Conservation (phyloP, 1,140 invertebrate species). For the Atta cephalotes region DNA sequence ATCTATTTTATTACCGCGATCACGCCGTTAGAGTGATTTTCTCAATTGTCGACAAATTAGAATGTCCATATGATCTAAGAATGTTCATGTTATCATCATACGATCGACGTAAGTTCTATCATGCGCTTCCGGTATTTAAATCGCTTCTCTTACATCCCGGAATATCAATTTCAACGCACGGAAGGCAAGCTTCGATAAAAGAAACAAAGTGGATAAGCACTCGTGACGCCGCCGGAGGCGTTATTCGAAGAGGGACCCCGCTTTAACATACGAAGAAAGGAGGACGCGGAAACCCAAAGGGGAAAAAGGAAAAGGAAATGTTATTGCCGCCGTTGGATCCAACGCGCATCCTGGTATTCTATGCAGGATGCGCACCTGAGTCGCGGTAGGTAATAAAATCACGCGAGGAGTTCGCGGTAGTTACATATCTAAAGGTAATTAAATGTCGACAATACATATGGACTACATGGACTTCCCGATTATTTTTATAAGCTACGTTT, state of each 20-base stretch:
- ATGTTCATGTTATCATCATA: slow-evolving; percentile 40
- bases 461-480: slow-evolving; percentile 33
- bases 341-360: slow-evolving; percentile 55
- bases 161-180: slow-evolving; percentile 70
- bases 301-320: slow-evolving; percentile 54
- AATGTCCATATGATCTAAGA: slow-evolving; percentile 42
- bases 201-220: slow-evolving; percentile 69
- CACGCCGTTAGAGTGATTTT: slow-evolving; percentile 48
- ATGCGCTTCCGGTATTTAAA: slow-evolving; percentile 57
- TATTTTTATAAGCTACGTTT: slow-evolving; percentile 28
- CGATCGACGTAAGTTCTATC: slow-evolving; percentile 41
- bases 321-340: slow-evolving; percentile 47
- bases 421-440: slow-evolving; percentile 49
- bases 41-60: slow-evolving; percentile 53
- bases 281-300: slow-evolving; percentile 21
- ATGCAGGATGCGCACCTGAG: slow-evolving; percentile 65
- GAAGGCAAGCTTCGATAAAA: slow-evolving; percentile 51
- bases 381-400: slow-evolving; percentile 59
- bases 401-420: slow-evolving; percentile 33
- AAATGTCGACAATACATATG: slow-evolving; percentile 55
- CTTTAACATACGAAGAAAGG: slow-evolving; percentile 36
- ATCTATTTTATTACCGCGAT: slow-evolving; percentile 47
- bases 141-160: slow-evolving; percentile 37
- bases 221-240: slow-evolving; percentile 64
- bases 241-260: slow-evolving; percentile 33